These are phyloP conservation scores for Lasius platythorax DNA, from an alignment of 2,888 invertebrate genomes.

Conservation along the genomic window DNA sequence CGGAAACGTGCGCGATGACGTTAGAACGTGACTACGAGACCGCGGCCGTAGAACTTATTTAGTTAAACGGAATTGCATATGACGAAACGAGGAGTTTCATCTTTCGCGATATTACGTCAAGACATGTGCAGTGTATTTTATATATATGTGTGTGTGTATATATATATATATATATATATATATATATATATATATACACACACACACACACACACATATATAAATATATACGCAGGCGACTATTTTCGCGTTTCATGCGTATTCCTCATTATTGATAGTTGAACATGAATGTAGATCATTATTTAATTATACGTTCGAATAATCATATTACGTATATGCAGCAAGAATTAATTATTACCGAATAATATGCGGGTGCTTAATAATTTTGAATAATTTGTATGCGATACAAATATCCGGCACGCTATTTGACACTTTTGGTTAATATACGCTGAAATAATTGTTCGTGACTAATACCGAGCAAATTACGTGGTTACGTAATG, in stretches of 20 bases:
- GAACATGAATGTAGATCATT: slow-evolving; percentile 43
- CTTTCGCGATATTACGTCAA: slow-evolving; percentile 30
- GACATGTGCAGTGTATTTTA: slow-evolving; percentile 6
- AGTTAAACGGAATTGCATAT: slow-evolving; percentile 21
- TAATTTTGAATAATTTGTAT: slow-evolving; percentile 54
- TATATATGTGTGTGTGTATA: neutral
- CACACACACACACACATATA: no score
- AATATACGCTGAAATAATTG: slow-evolving; percentile 30
- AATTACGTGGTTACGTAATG: slow-evolving; percentile 1
- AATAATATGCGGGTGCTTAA: slow-evolving; percentile 49
- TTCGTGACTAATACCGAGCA: slow-evolving; percentile 11
- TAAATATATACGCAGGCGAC: no score
- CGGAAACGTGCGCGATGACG: slow-evolving; percentile 48
- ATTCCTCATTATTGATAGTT: slow-evolving; percentile 39
- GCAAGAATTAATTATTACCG: slow-evolving; percentile 46
- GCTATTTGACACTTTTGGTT: slow-evolving; percentile 55
- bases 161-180: neutral
- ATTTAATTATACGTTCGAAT: slow-evolving; percentile 53
- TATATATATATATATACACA: no score
- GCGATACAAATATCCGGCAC: slow-evolving; percentile 39
- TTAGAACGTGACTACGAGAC: slow-evolving; percentile 44
- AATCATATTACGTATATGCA: slow-evolving; percentile 37
- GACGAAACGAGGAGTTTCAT: slow-evolving; percentile 21
- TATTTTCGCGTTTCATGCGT: neutral
- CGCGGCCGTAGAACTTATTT: slow-evolving; percentile 33